Evolutionary conservation across 2,113 vertebrate genomes (phyloP).

Genomic region (Thomomys bottae): DNA sequence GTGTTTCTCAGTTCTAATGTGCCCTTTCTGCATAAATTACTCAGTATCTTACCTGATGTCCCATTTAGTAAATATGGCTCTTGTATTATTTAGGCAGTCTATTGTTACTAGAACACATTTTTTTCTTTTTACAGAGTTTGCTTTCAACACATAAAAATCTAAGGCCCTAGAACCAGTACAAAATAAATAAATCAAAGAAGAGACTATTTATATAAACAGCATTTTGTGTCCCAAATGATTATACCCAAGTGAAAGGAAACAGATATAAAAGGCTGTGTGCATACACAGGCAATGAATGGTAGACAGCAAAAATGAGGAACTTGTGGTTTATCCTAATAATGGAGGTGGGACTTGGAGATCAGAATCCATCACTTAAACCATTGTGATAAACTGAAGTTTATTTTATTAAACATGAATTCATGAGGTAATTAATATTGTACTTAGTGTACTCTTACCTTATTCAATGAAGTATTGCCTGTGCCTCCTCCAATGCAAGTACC

Average conservation of each 20-base stretch:
- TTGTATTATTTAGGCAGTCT: slow-evolving; percentile 6
- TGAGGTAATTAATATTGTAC: slow-evolving; percentile 29
- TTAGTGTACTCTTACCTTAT: not conserved
- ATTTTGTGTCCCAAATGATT: not conserved
- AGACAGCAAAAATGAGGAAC: not conserved
- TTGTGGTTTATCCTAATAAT: not conserved
- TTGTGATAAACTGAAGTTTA: not conserved
- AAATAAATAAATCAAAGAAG: not conserved
- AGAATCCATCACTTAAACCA: not conserved
- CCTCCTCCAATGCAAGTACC: not conserved
- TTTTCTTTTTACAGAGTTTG: slow-evolving; percentile 27
- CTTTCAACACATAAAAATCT: slow-evolving; percentile 55
- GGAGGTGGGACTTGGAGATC: not conserved
- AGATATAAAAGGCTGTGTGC: not conserved
- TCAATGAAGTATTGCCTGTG: not conserved
- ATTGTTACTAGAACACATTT: not conserved
- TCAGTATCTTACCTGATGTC: slow-evolving; percentile 37
- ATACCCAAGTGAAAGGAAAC: slow-evolving; percentile 5
- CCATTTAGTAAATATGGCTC: not conserved
- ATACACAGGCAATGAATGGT: not conserved
- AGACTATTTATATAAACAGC: not conserved
- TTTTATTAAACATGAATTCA: slow-evolving; percentile 13
- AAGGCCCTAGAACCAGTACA: not conserved
- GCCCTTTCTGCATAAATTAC: not conserved
- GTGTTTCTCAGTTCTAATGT: slow-evolving; percentile 6